Evolutionary conservation across 2,113 vertebrate genomes (phyloP), one percentile per base, ranked within the genome.

Genomic region (Rhizomys pruinosus): DNA sequence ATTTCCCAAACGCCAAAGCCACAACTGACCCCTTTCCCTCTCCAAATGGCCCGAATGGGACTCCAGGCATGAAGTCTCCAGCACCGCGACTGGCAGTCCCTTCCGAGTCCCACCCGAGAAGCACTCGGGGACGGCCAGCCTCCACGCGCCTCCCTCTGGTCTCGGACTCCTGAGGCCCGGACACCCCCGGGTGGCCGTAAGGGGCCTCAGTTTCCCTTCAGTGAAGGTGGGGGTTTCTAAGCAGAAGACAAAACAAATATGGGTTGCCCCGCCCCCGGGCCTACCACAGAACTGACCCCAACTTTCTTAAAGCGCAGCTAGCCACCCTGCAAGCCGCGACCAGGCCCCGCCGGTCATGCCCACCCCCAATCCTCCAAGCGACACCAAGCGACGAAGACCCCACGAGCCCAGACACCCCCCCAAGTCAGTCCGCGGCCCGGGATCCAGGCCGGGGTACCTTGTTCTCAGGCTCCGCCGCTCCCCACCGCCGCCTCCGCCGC

Each of bases 371-470:
- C n/a, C n/a, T n/a, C n/a, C 88, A 0, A 44, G 10, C 7, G 0
- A 23, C 37, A 2, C 1, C 6, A 0, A 44, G 13, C 39, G 11
- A 7, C 11, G 39, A 61, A 2, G 39, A 25, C 12, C 6, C 64
- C 1, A 5, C 0, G 3, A 25, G 34, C 10, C 3, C 0, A 6
- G 0, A 6, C 4, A 6, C 4, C 0, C 82, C 23, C 47, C 80
- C 22, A 19, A 1, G 2, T 29, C 1, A 5, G 27, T 5, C 80
- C 37, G 3, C 13, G 1, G 2, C 25, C 44, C 73, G n/a, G 12
- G 29, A 39, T 8, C 20, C 55, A 32, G 17, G 0, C 55, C 42
- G 39, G 5, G 39, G 15, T 84, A 95, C 84, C 87, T 94, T 78
- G 44, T 73, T 29, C 16, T 88, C 72, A 4, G 66, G 63, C 17